Percentiles rank a stretch among this genome's conserved stretches.
Conservation (phyloP, 1,140 invertebrate species). For the Diprion similis region DNA sequence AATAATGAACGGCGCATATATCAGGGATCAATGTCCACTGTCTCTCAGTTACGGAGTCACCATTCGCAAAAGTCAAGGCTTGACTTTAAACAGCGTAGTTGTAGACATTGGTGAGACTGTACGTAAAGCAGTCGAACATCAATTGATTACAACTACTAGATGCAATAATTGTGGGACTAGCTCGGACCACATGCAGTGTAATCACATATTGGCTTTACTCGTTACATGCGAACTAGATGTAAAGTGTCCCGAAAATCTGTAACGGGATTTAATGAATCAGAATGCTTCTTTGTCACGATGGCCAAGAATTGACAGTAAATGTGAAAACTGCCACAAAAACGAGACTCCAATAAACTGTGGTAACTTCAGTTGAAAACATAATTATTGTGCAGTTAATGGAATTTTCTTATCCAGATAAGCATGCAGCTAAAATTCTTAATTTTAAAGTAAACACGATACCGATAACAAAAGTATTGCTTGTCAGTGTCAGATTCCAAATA, state of each 20-base stretch:
- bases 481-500: neutral
- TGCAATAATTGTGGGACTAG: too few species aligned
- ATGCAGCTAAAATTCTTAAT: neutral
- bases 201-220: neutral
- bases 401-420: neutral
- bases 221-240: neutral
- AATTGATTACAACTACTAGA: neutral
- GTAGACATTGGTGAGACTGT: slow-evolving; percentile 27
- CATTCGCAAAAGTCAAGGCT: too few species aligned
- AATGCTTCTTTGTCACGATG: neutral
- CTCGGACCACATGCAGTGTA: neutral
- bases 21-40: slow-evolving; percentile 52
- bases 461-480: neutral
- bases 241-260: neutral
- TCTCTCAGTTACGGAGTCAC: slow-evolving; percentile 48
- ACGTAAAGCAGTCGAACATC: slow-evolving; percentile 12
- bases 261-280: neutral
- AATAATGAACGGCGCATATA: slow-evolving; percentile 41
- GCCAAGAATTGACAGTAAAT: too few species aligned
- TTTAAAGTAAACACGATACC: neutral
- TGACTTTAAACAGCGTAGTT: slow-evolving; percentile 44
- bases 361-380: neutral
- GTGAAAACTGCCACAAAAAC: too few species aligned
- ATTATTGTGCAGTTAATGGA: neutral
- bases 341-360: neutral